Evolutionary conservation across 2,888 invertebrate genomes (phyloP).

Genomic region (Onthophagus sagittarius): DNA sequence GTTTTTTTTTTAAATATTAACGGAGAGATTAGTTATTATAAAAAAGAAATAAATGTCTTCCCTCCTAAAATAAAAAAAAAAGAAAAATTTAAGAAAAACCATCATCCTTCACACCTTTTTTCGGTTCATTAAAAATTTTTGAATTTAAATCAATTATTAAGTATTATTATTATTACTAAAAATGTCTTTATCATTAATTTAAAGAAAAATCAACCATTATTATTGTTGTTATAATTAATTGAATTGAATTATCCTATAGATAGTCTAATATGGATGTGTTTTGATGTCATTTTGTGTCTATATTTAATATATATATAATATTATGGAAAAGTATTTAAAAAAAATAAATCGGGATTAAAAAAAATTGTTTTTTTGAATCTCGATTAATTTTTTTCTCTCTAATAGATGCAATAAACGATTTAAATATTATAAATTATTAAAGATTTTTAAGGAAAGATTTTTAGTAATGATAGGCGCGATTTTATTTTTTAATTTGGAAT

Average conservation of each 20-base stretch:
- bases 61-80: conserved; percentile 44
- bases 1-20: too few species aligned
- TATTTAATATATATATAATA: conserved; percentile 25
- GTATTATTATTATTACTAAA: conserved; percentile 14
- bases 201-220: conserved; percentile 20
- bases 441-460: neutral
- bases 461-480: neutral
- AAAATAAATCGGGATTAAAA: neutral
- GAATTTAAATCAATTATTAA: conserved; percentile 26
- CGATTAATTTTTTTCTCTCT: neutral
- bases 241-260: conserved; percentile 30
- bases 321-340: neutral
- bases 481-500: too few species aligned
- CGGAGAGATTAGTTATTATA: conserved; percentile 32
- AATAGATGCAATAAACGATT: neutral
- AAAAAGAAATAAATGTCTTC: conserved; percentile 43
- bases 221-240: conserved; percentile 18
- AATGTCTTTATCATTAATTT: neutral
- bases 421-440: conserved; percentile 15
- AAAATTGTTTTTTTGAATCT: neutral
- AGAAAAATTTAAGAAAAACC: neutral
- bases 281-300: conserved; percentile 40
- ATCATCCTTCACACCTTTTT: conserved; percentile 8
- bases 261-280: conserved; percentile 43
- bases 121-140: conserved; percentile 3